Percentiles rank a stretch among this genome's conserved stretches.
Evolutionary conservation across 1,140 invertebrate species (phyloP).

Genomic region (Drosophila bocki): DNA sequence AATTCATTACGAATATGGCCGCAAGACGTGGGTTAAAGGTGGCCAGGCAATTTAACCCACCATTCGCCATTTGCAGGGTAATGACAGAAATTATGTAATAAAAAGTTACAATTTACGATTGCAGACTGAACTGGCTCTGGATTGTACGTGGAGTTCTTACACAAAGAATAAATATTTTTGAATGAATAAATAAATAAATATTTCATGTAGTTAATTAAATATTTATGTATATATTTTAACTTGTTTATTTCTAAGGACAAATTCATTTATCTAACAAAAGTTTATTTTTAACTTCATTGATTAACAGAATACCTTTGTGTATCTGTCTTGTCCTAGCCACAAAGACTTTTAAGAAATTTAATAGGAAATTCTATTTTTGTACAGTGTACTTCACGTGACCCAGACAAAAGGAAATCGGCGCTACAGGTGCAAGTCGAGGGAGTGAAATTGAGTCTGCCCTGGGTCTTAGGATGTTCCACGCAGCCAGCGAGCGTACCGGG

Average conservation of each 20-base stretch:
- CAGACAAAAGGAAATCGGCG: constrained; percentile 50
- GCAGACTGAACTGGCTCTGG: constrained; percentile 29
- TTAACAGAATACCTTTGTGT: neutral
- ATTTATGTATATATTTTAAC: neutral
- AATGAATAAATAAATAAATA: no score
- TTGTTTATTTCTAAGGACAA: neutral
- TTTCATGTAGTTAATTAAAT: neutral
- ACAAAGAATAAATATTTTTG: neutral
- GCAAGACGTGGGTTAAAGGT: constrained; percentile 65
- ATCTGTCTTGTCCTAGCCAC: neutral
- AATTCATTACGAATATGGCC: constrained; percentile 82
- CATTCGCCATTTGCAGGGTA: constrained; percentile 63
- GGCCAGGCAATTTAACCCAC: constrained; percentile 35
- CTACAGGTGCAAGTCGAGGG: constrained; percentile 64
- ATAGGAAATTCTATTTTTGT: neutral
- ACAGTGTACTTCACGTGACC: constrained; percentile 60
- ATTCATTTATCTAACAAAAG: neutral
- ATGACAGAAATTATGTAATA: constrained; percentile 85
- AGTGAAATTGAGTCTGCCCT: constrained; percentile 31
- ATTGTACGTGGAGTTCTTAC: constrained; percentile 6
- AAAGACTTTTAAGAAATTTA: neutral
- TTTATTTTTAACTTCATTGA: neutral
- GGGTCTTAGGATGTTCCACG: constrained; percentile 15
- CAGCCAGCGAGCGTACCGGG: constrained; percentile 32
- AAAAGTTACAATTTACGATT: constrained; percentile 84